Percentiles rank a stretch among this genome's conserved stretches.
phyloP scores from a whole-genome alignment of 2,888 invertebrate genomes.

The Thymelicus acteon region DNA sequence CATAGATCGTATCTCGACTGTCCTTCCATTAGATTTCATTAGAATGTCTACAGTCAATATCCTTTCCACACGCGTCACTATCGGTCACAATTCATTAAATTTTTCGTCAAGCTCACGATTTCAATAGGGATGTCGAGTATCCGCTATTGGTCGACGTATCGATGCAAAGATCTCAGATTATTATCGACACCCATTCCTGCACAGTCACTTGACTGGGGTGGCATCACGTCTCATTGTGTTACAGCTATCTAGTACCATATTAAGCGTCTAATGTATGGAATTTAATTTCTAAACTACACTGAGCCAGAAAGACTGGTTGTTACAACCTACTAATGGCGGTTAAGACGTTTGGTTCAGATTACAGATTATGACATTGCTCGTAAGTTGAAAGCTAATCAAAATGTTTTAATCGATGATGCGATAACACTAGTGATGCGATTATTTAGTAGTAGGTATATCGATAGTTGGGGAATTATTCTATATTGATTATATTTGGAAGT shows the following conservation, averaged over 20 bases:
- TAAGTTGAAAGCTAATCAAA: conserved; percentile 84
- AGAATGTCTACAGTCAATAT: conserved; percentile 57
- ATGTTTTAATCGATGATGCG: conserved; percentile 84
- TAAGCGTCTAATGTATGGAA: conserved; percentile 81
- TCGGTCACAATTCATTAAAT: conserved; percentile 83
- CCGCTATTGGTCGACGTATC: conserved; percentile 77
- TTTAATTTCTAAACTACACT: conserved; percentile 75
- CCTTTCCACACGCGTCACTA: conserved; percentile 76
- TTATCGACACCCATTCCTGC: conserved; percentile 77
- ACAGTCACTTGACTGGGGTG: conserved; percentile 83
- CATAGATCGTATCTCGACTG: conserved; percentile 40
- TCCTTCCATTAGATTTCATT: conserved; percentile 53
- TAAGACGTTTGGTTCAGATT: conserved; percentile 70
- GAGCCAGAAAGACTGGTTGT: conserved; percentile 67
- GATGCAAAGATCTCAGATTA: conserved; percentile 77
- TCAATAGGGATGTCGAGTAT: conserved; percentile 81
- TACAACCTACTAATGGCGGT: conserved; percentile 67
- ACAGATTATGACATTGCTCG: conserved; percentile 79
- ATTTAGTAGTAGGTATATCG: conserved; percentile 4
- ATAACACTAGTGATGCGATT: conserved; percentile 72
- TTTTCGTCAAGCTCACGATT: conserved; percentile 78
- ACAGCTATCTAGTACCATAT: conserved; percentile 76
- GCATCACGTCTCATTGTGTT: conserved; percentile 81
- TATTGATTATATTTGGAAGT: background rate
- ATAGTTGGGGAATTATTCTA: background rate